Conservation (phyloP, 2,888 invertebrate genomes). For the Tetropium fuscum region DNA sequence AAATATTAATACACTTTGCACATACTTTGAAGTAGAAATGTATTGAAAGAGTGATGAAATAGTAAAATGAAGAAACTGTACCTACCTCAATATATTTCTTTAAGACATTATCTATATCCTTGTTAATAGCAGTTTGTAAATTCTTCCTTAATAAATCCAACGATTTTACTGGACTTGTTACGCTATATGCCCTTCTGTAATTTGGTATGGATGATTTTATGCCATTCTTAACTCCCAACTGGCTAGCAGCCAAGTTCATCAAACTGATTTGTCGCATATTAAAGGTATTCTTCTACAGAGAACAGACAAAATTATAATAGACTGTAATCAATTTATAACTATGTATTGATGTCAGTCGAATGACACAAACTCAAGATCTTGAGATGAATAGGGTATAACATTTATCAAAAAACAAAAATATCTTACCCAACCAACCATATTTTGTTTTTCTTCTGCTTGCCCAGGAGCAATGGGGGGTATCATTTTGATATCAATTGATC, state of each 20-base stretch:
- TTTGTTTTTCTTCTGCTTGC: constrained; percentile 63
- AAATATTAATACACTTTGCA: too few relatives aligned
- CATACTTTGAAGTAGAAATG: too few relatives aligned
- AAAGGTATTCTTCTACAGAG: constrained; percentile 69
- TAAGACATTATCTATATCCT: constrained; percentile 82
- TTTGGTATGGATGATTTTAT: constrained; percentile 59
- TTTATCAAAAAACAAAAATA: background rate
- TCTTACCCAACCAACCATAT: constrained; percentile 66
- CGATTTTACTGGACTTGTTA: constrained; percentile 69
- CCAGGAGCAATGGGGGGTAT: constrained; percentile 65
- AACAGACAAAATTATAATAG: too few relatives aligned
- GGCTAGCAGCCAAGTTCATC: constrained; percentile 76
- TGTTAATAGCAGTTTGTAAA: constrained; percentile 81
- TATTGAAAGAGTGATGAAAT: too few relatives aligned
- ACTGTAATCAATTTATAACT: too few relatives aligned
- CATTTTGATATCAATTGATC: constrained; percentile 55
- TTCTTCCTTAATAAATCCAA: constrained; percentile 81
- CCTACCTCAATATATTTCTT: constrained; percentile 81
- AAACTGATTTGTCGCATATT: constrained; percentile 80
- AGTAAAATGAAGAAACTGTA: background rate
- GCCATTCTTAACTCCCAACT: constrained; percentile 71
- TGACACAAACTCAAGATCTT: too few relatives aligned
- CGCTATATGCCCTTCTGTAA: constrained; percentile 64
- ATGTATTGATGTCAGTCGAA: too few relatives aligned
- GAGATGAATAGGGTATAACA: too few relatives aligned